Base-by-base conservation (phyloP, 2,888 invertebrate genomes). In the Leistus spinibarbis region DNA sequence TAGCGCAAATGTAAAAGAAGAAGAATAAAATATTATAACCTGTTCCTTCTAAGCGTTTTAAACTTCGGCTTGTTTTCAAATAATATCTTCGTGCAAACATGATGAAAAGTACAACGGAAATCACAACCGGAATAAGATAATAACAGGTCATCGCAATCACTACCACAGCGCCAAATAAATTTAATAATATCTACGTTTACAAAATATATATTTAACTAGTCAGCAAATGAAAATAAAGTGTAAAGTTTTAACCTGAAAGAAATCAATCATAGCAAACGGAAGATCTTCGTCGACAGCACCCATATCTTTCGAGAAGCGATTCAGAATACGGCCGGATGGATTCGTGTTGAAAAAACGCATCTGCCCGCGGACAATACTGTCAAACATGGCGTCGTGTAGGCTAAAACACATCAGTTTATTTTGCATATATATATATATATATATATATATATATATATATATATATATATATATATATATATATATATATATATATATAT, bases 291-390 rank as follows among this genome's bases (percentile, higher is more conserved):
- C 89, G 77, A 89, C 87, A 0, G 87, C 83, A 4, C 89, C 92
- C 69, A 91, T 86, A 82, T 93, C 93, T 83, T 92, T 93, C 0
- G 92, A 90, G 83, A 93, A 92, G 71, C 93, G 85, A 82, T 92
- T 93, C 74, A 93, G 83, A 78, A 93, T 90, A 77, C 88, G 85
- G 13, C 88, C 88, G 65, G 93, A 91, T 3, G 94, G 91, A 84
- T 95, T 94, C 0, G 88, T 89, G 81, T 95, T 92, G 81, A 95
- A 96, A 84, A 95, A 95, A 76, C 88, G 84, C 87, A 94, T 91
- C 0, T 91, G 88, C 0, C 83, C 82, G 76, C 89, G 85, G 0
- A 95, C 87, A 54, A 96, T 86, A 78, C 90, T 89, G 17, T 86
- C 83, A 81, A 97, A 95, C 88, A 97, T 94, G 1, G 85, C 84